Evolutionary conservation across 1,140 invertebrate genomes (phyloP).

Genomic region (Orchestia grillus): DNA sequence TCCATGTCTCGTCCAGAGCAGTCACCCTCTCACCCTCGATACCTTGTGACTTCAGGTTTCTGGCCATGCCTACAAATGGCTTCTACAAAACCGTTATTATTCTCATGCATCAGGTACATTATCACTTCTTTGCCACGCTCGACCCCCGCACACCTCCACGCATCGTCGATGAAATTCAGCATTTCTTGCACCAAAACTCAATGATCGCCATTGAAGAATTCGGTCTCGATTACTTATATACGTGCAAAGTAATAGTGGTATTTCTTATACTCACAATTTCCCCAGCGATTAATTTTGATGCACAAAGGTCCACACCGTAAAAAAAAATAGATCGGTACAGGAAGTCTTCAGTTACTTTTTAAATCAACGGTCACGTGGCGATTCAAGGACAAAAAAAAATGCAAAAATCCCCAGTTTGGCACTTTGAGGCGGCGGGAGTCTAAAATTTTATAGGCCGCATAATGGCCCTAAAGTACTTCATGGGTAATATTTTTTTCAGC

Average conservation of each 20-base stretch:
- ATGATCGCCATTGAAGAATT: too few relatives aligned
- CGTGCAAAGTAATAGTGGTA: not conserved
- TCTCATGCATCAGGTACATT: not conserved
- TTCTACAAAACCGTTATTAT: not conserved
- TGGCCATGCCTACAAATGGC: too few relatives aligned
- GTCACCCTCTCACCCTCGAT: too few relatives aligned
- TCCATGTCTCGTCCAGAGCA: too few relatives aligned
- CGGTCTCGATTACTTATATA: too few relatives aligned
- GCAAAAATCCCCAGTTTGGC: not conserved
- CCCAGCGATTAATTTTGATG: not conserved
- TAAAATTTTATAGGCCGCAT: not conserved
- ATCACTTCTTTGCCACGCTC: too few relatives aligned
- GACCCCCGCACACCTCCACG: too few relatives aligned
- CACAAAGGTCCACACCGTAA: not conserved
- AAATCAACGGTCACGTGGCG: not conserved
- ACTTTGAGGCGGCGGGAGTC: not conserved
- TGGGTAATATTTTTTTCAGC: not conserved
- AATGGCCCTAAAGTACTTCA: not conserved
- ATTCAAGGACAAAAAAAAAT: not conserved
- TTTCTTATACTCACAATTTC: not conserved
- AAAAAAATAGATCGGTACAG: not conserved
- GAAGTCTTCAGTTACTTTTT: not conserved
- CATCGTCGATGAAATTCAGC: too few relatives aligned
- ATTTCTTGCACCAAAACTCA: too few relatives aligned
- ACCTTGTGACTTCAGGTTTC: too few relatives aligned